These are phyloP conservation scores for Idaea straminata DNA, from an alignment of 2,888 invertebrate genomes.

Conservation along the genomic window DNA sequence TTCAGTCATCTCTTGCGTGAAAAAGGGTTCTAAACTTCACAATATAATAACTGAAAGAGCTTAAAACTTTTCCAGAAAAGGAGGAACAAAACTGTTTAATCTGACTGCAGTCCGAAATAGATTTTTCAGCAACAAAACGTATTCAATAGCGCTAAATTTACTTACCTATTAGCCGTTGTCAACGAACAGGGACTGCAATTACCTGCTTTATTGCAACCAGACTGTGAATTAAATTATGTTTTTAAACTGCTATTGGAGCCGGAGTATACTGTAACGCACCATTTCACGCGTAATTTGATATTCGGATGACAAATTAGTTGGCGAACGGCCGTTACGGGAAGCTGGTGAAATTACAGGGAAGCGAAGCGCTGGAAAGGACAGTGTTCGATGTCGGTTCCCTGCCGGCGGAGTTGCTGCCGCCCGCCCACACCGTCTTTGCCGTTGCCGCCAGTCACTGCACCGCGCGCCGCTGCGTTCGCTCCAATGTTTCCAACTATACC, in stretches of 20 bases:
- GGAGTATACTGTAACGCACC: constrained; percentile 68
- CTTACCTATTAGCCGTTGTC: constrained; percentile 58
- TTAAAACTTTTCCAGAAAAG: background rate
- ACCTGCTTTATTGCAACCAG: constrained; percentile 52
- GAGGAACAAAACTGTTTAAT: background rate
- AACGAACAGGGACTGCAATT: constrained; percentile 54
- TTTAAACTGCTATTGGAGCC: constrained; percentile 62
- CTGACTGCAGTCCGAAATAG: background rate
- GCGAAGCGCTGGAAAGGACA: constrained; percentile 18
- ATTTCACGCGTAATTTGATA: constrained; percentile 78
- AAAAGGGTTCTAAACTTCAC: background rate
- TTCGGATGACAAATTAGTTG: constrained; percentile 77
- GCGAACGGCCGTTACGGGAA: constrained; percentile 53
- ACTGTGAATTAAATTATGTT: constrained; percentile 68
- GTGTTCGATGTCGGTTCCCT: constrained; percentile 12
- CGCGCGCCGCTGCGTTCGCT: constrained; percentile 16
- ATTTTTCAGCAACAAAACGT: constrained; percentile 28
- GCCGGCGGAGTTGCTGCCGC: constrained; percentile 5
- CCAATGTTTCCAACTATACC: constrained; percentile 29
- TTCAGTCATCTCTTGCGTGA: constrained; percentile 1
- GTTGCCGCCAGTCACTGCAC: constrained; percentile 12
- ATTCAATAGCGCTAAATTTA: constrained; percentile 56
- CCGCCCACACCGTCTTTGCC: constrained; percentile 24
- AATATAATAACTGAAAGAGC: background rate
- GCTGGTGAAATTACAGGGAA: constrained; percentile 70